Evolutionary conservation across 2,113 vertebrate genomes (phyloP).

Genomic region (Oxyura jamaicensis): DNA sequence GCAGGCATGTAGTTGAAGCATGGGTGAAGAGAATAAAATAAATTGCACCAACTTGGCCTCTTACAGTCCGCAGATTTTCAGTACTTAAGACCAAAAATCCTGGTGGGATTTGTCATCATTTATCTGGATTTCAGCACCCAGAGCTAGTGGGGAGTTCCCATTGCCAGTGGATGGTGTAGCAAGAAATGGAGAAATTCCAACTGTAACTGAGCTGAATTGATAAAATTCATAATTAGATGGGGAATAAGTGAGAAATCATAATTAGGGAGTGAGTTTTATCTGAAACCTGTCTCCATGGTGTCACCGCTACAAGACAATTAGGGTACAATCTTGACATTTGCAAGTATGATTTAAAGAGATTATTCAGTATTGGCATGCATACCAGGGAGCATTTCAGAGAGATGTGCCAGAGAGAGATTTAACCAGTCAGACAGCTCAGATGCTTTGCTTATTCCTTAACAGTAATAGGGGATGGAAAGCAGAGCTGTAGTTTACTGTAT

Average conservation of each 20-base stretch:
- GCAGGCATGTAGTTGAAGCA: not conserved
- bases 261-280: not conserved
- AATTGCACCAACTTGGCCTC: not conserved
- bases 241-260: not conserved
- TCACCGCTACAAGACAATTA: constrained; percentile 6
- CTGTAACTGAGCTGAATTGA: not conserved
- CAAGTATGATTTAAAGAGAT: constrained; percentile 3
- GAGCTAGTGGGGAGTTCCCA: not conserved
- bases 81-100: not conserved
- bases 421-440: not conserved
- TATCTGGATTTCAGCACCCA: not conserved
- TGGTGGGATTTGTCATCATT: not conserved
- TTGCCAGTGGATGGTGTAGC: not conserved
- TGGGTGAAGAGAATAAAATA: not conserved
- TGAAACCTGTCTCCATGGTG: not conserved
- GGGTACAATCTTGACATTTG: not conserved
- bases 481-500: not conserved
- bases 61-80: not conserved
- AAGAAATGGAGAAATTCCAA: not conserved
- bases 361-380: not conserved
- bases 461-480: not conserved
- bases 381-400: not conserved
- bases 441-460: not conserved
- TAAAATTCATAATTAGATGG: not conserved
- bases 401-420: not conserved